Evolutionary conservation across 1,140 invertebrate species (phyloP).

Genomic region (Chymomyza costata): DNA sequence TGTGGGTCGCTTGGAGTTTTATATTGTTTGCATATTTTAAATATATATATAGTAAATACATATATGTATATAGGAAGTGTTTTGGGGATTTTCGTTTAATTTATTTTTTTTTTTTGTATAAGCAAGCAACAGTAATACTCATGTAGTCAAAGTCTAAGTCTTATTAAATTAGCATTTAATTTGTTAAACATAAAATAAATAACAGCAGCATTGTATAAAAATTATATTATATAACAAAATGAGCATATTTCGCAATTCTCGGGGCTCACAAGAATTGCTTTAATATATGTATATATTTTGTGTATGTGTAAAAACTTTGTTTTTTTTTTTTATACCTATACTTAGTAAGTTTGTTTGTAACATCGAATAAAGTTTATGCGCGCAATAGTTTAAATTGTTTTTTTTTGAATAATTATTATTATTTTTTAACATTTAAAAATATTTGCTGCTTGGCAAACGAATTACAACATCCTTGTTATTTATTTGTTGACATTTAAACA

Average conservation of each 20-base stretch:
- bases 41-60: slow-evolving; percentile 32
- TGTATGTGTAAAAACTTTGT: slow-evolving; percentile 2
- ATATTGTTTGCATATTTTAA: too few species aligned
- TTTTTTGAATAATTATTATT: neutral
- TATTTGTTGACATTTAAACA: slow-evolving; percentile 9
- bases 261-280: slow-evolving; percentile 19
- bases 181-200: too few species aligned
- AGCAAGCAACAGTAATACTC: too few species aligned
- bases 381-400: slow-evolving; percentile 1
- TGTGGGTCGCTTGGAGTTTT: too few species aligned
- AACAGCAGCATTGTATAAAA: slow-evolving; percentile 22
- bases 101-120: too few species aligned
- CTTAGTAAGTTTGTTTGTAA: neutral
- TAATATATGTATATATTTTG: neutral
- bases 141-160: too few species aligned
- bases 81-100: too few species aligned
- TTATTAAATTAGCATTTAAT: too few species aligned
- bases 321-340: neutral
- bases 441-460: too few species aligned
- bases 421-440: slow-evolving; percentile 27
- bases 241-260: slow-evolving; percentile 13
- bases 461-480: too few species aligned
- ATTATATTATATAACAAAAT: slow-evolving; percentile 12
- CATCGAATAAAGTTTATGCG: neutral
- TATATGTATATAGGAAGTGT: slow-evolving; percentile 29